These are phyloP conservation scores for Tiliacea citrago DNA, from an alignment of 2,888 invertebrate species.

Conservation along the genomic window DNA sequence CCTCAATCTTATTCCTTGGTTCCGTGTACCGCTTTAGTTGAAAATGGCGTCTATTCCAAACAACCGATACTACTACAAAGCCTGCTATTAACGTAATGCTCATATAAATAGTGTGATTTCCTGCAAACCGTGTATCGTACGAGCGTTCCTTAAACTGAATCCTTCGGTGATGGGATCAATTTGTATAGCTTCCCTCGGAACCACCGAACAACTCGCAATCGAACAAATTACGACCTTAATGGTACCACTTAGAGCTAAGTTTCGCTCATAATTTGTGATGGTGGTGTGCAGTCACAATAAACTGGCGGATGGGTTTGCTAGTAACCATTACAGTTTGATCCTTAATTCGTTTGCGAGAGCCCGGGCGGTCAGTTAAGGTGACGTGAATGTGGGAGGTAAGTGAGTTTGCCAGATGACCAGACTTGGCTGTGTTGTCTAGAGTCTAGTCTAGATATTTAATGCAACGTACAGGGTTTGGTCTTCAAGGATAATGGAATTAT, in stretches of 20 bases:
- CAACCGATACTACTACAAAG: conserved; percentile 73
- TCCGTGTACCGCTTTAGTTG: conserved; percentile 53
- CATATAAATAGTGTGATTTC: conserved; percentile 82
- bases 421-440: conserved; percentile 24
- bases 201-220: conserved; percentile 63
- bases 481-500: background rate
- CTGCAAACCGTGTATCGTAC: conserved; percentile 75
- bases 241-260: conserved; percentile 72
- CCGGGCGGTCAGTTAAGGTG: conserved; percentile 53
- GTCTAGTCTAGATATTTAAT: conserved; percentile 30
- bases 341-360: conserved; percentile 55
- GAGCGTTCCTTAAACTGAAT: conserved; percentile 71
- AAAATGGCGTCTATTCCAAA: conserved; percentile 61
- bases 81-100: conserved; percentile 77
- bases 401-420: background rate
- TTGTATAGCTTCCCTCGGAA: conserved; percentile 83
- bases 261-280: conserved; percentile 68
- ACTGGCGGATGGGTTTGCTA: conserved; percentile 76
- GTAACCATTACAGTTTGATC: conserved; percentile 75
- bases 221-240: conserved; percentile 78
- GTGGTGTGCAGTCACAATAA: conserved; percentile 77
- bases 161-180: conserved; percentile 81
- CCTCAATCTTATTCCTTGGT: conserved; percentile 58
- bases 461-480: background rate
- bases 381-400: conserved; percentile 12